These are phyloP conservation scores for Caloenas nicobarica DNA, from an alignment of 2,113 vertebrate genomes.

Conservation along the genomic window DNA sequence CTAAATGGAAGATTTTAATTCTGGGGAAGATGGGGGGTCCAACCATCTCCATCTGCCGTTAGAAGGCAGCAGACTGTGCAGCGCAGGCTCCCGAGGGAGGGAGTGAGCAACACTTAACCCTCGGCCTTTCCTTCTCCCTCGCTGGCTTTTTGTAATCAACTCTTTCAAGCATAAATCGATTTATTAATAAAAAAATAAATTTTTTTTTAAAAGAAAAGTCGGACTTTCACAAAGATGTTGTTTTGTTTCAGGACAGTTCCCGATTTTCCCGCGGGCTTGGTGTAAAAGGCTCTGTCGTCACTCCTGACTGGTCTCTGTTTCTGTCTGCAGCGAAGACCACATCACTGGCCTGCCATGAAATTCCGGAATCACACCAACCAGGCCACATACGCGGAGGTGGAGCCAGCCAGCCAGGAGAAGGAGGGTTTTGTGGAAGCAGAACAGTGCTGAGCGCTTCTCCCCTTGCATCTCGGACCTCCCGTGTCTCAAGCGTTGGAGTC, in stretches of 20 bases:
- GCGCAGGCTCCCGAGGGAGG: neutral
- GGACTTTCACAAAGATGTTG: neutral
- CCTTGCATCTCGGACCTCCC: neutral
- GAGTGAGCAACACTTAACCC: neutral
- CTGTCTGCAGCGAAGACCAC: constrained; percentile 81
- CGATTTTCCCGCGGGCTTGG: neutral
- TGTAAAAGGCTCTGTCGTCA: fast-evolving
- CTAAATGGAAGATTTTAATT: neutral
- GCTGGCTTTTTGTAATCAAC: neutral
- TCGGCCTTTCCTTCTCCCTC: neutral
- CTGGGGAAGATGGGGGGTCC: neutral
- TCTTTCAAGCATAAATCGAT: fast-evolving
- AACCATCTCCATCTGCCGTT: neutral
- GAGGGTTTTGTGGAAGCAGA: constrained; percentile 93
- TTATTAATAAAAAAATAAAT: neutral
- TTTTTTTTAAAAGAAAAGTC: neutral
- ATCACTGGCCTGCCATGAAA: constrained; percentile 93
- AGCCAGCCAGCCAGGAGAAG: constrained; percentile 87
- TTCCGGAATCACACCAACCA: constrained; percentile 85
- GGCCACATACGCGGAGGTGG: constrained; percentile 87
- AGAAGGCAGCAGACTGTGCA: neutral
- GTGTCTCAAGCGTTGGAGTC: neutral
- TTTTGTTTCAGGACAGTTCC: neutral
- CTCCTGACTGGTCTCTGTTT: neutral
- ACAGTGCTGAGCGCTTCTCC: constrained; percentile 81